Conservation (phyloP, 1,140 invertebrate species). For the Rhopalosiphum maidis region DNA sequence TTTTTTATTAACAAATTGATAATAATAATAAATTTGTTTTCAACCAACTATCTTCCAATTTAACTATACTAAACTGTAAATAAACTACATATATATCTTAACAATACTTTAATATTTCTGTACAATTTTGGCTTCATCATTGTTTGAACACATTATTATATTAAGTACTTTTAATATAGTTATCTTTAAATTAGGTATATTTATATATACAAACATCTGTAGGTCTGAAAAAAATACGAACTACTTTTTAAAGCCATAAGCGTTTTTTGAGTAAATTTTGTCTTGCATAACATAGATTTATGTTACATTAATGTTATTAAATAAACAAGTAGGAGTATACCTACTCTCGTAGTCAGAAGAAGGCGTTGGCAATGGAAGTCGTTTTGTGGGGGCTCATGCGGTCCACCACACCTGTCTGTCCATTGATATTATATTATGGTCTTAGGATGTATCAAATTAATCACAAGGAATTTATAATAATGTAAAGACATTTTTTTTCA, state of each 20-base stretch:
- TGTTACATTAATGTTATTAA: conserved; percentile 35
- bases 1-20: neutral
- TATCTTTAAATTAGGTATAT: neutral
- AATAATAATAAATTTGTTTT: too few relatives aligned
- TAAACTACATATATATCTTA: neutral
- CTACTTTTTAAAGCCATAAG: conserved; percentile 43
- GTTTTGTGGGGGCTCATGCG: conserved; percentile 42
- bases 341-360: conserved; percentile 9
- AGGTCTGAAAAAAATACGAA: conserved; percentile 4
- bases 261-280: conserved; percentile 7
- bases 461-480: neutral
- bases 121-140: neutral
- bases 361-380: conserved; percentile 52
- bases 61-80: neutral
- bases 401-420: conserved; percentile 32
- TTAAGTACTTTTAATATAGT: neutral
- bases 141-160: neutral
- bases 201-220: neutral
- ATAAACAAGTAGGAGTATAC: conserved; percentile 51
- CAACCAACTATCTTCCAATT: neutral
- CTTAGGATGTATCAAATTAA: conserved; percentile 27
- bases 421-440: conserved; percentile 20
- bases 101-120: neutral
- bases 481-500: neutral
- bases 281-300: conserved; percentile 52